phyloP scores from a whole-genome alignment of 2,797 vertebrate species.

The Clangula hyemalis region DNA sequence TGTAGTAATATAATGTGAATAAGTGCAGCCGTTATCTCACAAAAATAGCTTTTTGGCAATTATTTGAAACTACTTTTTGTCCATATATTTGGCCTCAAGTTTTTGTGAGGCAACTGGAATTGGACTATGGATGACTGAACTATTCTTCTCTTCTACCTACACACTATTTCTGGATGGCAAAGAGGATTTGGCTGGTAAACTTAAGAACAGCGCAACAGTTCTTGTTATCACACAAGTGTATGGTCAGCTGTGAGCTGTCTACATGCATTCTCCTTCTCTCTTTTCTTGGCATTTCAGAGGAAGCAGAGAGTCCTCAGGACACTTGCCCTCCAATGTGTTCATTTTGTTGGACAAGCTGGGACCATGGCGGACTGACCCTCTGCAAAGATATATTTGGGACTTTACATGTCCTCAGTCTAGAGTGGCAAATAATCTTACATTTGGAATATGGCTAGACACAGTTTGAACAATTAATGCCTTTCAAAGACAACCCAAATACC shows the following conservation, averaged over 20 bases:
- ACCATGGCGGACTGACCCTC: rapidly evolving
- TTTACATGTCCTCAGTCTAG: not conserved
- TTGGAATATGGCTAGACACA: not conserved
- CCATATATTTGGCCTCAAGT: not conserved
- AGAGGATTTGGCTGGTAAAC: not conserved
- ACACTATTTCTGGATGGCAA: not conserved
- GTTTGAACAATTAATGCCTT: not conserved
- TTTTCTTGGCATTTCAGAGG: not conserved
- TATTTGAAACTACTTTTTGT: not conserved
- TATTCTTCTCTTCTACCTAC: not conserved
- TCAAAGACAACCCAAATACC: not conserved
- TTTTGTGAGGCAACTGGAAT: not conserved
- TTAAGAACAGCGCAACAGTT: not conserved
- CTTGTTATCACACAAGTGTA: not conserved
- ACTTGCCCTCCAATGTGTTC: not conserved
- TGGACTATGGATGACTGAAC: not conserved
- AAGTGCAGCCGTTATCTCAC: not conserved
- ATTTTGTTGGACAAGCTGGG: not conserved
- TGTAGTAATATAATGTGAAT: not conserved
- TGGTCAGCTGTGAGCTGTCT: not conserved
- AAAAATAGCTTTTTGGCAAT: not conserved
- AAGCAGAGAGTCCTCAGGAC: not conserved
- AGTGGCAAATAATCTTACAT: not conserved
- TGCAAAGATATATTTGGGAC: not conserved
- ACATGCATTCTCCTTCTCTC: not conserved